phyloP scores from a whole-genome alignment of 2,113 vertebrate genomes.

The Mastomys natalensis region DNA sequence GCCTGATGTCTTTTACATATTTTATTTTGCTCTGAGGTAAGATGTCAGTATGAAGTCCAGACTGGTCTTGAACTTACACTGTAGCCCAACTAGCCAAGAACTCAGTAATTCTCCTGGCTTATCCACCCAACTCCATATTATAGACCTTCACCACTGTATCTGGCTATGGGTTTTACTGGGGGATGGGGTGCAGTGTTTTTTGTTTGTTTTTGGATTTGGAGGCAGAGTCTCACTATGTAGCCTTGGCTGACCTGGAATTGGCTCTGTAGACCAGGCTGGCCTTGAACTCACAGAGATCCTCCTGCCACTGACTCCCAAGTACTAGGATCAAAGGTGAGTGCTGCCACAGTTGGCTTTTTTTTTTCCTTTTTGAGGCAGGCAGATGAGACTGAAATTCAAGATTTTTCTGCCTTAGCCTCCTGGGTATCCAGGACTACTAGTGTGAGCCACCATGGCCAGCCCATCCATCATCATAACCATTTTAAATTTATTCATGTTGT shows the following conservation, averaged over 20 bases:
- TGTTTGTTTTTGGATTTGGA: background rate
- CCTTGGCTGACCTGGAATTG: background rate
- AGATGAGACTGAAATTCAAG: background rate
- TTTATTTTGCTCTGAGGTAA: background rate
- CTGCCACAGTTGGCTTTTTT: background rate
- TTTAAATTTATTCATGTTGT: slow-evolving; percentile 12
- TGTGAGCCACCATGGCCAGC: background rate
- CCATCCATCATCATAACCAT: background rate
- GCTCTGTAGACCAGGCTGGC: background rate
- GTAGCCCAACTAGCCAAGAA: background rate
- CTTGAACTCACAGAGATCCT: background rate
- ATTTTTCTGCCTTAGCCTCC: background rate
- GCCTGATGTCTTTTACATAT: background rate
- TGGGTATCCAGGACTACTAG: background rate
- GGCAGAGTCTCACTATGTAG: background rate
- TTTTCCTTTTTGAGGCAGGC: no score
- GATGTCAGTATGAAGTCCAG: background rate
- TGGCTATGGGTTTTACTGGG: background rate
- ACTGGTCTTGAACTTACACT: background rate
- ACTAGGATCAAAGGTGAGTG: background rate
- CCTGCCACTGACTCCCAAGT: background rate
- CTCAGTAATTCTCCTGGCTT: background rate
- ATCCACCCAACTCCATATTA: background rate
- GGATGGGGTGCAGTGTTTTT: background rate
- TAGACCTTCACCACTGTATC: background rate